Evolutionary conservation across 2,888 invertebrate species (phyloP).

Genomic region (Periphyllus acericola): DNA sequence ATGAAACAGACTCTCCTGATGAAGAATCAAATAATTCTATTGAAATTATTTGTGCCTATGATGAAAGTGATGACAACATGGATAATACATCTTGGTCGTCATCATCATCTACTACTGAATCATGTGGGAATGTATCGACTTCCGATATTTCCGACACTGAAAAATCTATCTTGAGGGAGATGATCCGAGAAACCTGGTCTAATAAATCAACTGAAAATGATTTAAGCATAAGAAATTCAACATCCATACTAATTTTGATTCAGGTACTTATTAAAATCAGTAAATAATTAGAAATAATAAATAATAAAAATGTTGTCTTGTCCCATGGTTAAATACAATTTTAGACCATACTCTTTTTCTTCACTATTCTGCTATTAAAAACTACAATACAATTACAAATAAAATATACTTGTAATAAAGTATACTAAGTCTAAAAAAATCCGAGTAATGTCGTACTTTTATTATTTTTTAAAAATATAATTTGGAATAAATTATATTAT

Average conservation of each 20-base stretch:
- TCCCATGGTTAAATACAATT: neutral
- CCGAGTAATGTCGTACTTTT: too few species aligned
- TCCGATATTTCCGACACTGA: constrained; percentile 27
- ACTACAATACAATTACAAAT: neutral
- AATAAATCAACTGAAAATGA: neutral
- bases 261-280: constrained; percentile 25
- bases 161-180: neutral
- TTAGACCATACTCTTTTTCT: neutral
- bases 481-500: too few species aligned
- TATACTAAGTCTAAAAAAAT: too few species aligned
- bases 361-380: neutral
- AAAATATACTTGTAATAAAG: neutral
- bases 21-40: neutral
- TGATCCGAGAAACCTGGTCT: neutral
- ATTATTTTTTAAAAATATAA: too few species aligned
- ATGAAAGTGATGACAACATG: neutral
- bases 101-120: neutral
- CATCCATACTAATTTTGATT: constrained; percentile 26
- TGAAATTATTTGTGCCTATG: neutral
- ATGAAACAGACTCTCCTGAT: neutral
- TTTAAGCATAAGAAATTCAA: neutral
- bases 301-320: neutral
- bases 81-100: constrained; percentile 48
- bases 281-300: neutral
- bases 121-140: neutral